Percentiles rank a stretch among this genome's conserved stretches.
These are phyloP conservation scores for Belonocnema kinseyi DNA, from an alignment of 1,140 invertebrate genomes.

Conservation along the genomic window DNA sequence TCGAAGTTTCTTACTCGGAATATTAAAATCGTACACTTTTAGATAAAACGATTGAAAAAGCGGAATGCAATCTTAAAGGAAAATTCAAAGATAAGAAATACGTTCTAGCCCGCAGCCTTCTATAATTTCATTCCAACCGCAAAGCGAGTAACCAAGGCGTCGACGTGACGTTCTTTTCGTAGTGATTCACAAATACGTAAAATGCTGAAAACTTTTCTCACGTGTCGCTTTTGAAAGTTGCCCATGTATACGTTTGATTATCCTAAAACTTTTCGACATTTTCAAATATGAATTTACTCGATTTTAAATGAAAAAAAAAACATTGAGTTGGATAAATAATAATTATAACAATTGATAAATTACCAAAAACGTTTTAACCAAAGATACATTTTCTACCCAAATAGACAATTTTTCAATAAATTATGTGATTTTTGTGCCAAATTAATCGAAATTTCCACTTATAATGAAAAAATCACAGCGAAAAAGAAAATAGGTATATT, in stretches of 20 bases:
- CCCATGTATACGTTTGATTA: slow-evolving; percentile 6
- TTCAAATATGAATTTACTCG: no score
- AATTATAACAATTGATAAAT: no score
- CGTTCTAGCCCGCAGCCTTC: slow-evolving; percentile 24
- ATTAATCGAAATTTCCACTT: no score
- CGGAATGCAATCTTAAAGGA: slow-evolving; percentile 24
- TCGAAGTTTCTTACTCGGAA: neutral
- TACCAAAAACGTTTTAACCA: no score
- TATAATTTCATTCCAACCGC: slow-evolving; percentile 26
- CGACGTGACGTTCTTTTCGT: slow-evolving; percentile 21
- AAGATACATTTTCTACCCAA: no score
- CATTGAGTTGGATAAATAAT: no score
- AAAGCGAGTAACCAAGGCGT: slow-evolving; percentile 25
- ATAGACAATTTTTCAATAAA: no score
- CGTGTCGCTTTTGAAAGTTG: slow-evolving; percentile 16
- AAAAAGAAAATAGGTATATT: no score
- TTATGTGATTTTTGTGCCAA: no score
- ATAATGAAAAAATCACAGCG: no score
- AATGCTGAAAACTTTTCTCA: slow-evolving; percentile 23
- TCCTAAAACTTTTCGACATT: neutral
- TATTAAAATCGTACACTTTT: slow-evolving; percentile 13
- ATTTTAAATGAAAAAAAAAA: no score
- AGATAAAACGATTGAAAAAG: slow-evolving; percentile 29
- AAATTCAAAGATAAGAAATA: slow-evolving; percentile 31
- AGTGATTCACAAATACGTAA: slow-evolving; percentile 10